Base-by-base conservation (phyloP, 2,797 vertebrate species). In the Neostethus bicornis region DNA sequence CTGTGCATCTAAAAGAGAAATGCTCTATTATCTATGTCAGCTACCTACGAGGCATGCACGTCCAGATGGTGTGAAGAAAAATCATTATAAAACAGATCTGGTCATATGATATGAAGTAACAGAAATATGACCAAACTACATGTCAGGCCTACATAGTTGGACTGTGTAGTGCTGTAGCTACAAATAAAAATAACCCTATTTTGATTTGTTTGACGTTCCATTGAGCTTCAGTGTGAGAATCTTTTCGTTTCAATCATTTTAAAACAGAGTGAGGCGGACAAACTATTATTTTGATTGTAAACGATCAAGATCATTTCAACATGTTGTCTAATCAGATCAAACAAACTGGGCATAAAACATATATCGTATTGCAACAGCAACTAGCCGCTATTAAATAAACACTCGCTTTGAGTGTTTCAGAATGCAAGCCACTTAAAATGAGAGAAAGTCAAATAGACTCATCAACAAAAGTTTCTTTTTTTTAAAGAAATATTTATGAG, bases 141-240 rank as follows among this genome's bases (percentile, higher is more conserved):
- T 54, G 62, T 23, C 16, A 51, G 44, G 26, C 12, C 12, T 16
- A 25, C 31, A 17, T 48, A 14, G 19, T 12, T 44, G 10, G 49
- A 50, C 4, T 54, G 4, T 37, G 46, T 51, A 51, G 21, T 17
- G 48, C 46, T 23, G 34, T 53, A 68, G 35, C 66, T 49, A 58
- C 2, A 2, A 50, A 46, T n/a, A 12, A 60, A 19, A 42, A 28
- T 64, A 61, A 57, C 21, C 19, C 5, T 25, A 32, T 65, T 44
- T 51, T 66, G 46, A 69, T 64, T 70, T 65, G 51, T 51, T 44
- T 69, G 53, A 66, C 55, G 64, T 41, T 56, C 37, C 50, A 46
- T 58, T 70, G 16, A 51, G 43, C 48, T n/a, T 55, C 32, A 48
- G 41, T 51, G 50, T 63, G 28, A 9, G n/a, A 7, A 37, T 23